phyloP scores from a whole-genome alignment of 2,888 invertebrate species.

The Callyntrura sp. region DNA sequence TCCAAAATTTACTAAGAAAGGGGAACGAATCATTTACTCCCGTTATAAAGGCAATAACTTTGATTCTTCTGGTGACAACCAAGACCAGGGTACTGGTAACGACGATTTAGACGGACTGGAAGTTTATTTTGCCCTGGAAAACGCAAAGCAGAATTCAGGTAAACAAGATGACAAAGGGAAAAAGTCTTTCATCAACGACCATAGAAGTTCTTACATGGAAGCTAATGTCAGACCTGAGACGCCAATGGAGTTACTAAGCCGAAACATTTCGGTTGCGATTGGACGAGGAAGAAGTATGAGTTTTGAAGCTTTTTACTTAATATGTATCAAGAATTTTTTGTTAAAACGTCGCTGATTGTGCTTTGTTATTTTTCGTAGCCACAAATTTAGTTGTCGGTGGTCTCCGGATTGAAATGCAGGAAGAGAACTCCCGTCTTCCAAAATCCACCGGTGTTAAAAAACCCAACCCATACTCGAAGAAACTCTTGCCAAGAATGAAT shows the following conservation, averaged over 20 bases:
- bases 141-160: not conserved
- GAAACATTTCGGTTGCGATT: constrained; percentile 22
- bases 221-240: not conserved
- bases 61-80: not conserved
- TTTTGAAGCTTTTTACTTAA: too few relatives aligned
- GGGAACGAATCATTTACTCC: not conserved
- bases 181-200: too few relatives aligned
- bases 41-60: not conserved
- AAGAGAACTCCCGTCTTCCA: not conserved
- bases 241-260: not conserved
- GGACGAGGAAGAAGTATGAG: constrained; percentile 33
- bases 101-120: not conserved
- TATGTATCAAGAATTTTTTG: too few relatives aligned
- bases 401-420: not conserved
- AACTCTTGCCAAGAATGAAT: not conserved
- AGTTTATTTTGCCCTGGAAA: not conserved
- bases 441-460: not conserved
- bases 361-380: not conserved
- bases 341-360: too few relatives aligned
- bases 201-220: not conserved
- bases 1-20: constrained; percentile 1
- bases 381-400: not conserved
- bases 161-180: not conserved
- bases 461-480: not conserved
- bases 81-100: not conserved